These are phyloP conservation scores for Pungitius pungitius DNA, from an alignment of 2,113 vertebrate species.

Conservation along the genomic window DNA sequence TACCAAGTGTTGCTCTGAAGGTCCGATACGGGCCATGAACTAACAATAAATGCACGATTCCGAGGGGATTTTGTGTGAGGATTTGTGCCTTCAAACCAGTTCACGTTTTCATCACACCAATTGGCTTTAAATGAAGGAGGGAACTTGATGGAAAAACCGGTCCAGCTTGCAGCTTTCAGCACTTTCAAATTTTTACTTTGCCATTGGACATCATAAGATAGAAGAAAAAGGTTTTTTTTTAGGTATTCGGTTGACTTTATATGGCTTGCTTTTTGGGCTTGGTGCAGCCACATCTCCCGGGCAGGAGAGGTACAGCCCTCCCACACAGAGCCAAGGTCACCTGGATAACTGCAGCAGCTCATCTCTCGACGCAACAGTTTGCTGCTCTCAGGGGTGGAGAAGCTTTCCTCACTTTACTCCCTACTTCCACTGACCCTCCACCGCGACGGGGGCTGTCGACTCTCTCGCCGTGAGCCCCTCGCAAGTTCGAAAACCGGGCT, in stretches of 20 bases:
- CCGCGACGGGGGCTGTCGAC: conserved; percentile 13
- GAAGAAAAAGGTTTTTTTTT: too few relatives aligned
- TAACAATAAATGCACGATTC: conserved; percentile 59
- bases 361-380: conserved; percentile 55
- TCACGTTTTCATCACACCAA: conserved; percentile 32
- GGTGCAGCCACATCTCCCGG: conserved; percentile 57
- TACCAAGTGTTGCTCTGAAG: conserved; percentile 48
- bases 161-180: conserved; percentile 31
- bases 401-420: conserved; percentile 16
- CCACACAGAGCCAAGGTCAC: conserved; percentile 72
- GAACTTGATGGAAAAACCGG: conserved; percentile 12
- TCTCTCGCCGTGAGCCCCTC: background rate
- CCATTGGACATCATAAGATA: conserved; percentile 35
- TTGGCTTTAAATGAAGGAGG: conserved; percentile 17
- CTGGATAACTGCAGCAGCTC: conserved; percentile 58
- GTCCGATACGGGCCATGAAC: conserved; percentile 36
- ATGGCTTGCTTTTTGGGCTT: conserved; percentile 8
- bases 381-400: conserved; percentile 21
- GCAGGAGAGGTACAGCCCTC: conserved; percentile 63
- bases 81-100: conserved; percentile 41
- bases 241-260: background rate
- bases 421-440: conserved; percentile 31
- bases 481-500: background rate
- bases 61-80: conserved; percentile 33
- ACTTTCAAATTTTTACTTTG: conserved; percentile 41